These are phyloP conservation scores for Alosa sapidissima DNA, from an alignment of 2,797 vertebrate genomes.

Conservation along the genomic window DNA sequence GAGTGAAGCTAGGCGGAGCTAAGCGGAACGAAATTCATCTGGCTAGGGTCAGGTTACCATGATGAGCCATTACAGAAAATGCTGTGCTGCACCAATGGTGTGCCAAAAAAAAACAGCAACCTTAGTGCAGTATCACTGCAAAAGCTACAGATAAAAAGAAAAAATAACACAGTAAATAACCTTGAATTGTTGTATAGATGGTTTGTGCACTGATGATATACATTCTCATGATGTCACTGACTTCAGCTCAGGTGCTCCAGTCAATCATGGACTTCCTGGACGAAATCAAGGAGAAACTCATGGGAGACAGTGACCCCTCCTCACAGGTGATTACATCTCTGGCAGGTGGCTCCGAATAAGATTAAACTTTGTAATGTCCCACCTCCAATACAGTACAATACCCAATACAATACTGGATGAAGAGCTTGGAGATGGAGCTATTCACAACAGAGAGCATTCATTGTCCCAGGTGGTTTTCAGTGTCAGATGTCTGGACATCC, in stretches of 20 bases:
- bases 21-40: too few species aligned
- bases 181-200: background rate
- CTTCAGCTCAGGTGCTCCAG: slow-evolving; percentile 14
- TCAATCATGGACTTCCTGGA: slow-evolving; percentile 10
- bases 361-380: background rate
- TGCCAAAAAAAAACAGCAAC: background rate
- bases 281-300: slow-evolving; percentile 23
- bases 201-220: background rate
- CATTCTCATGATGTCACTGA: background rate
- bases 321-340: slow-evolving; percentile 29
- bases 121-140: background rate
- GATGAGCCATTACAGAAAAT: background rate
- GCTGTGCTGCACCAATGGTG: background rate
- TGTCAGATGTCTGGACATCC: background rate
- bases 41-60: too few species aligned
- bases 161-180: too few species aligned
- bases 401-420: background rate
- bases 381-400: background rate
- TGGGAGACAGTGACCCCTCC: background rate
- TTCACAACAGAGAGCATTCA: background rate
- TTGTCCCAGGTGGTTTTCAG: background rate
- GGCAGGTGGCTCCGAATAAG: background rate
- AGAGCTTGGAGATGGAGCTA: background rate
- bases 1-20: too few species aligned
- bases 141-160: background rate